Percentiles rank a stretch among this genome's conserved stretches.
These are phyloP conservation scores for Phyllotreta cruciferae DNA, from an alignment of 2,888 invertebrate species.

Conservation along the genomic window DNA sequence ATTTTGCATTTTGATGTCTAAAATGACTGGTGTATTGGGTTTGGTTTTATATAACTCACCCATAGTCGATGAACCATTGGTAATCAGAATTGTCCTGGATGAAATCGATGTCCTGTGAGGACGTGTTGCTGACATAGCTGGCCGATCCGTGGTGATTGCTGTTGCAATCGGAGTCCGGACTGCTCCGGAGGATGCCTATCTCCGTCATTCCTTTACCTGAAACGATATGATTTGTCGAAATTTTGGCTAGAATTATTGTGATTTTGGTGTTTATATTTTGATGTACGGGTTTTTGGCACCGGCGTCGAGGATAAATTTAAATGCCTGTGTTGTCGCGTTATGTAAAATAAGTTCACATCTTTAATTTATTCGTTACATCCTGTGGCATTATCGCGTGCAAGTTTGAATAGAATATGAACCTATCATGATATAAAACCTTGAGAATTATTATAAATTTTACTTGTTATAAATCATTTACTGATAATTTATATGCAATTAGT, in stretches of 20 bases:
- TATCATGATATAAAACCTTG: background rate
- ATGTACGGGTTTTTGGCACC: background rate
- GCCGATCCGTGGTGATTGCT: slow-evolving; percentile 60
- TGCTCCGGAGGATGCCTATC: slow-evolving; percentile 56
- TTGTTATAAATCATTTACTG: background rate
- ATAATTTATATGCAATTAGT: no score
- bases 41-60: no score
- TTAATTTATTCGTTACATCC: background rate
- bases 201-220: slow-evolving; percentile 60
- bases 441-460: background rate
- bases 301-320: no score
- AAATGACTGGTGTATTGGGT: no score
- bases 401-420: background rate
- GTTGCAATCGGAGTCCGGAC: slow-evolving; percentile 68
- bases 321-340: background rate
- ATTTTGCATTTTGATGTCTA: no score
- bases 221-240: slow-evolving; percentile 41
- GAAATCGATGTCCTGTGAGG: slow-evolving; percentile 70
- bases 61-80: slow-evolving; percentile 90
- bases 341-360: slow-evolving; percentile 9
- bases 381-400: background rate
- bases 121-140: slow-evolving; percentile 62
- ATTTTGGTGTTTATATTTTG: background rate
- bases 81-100: slow-evolving; percentile 89
- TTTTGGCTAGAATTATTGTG: background rate